A percentile compares a stretch with the other conserved stretches of the same genome.
Conservation (phyloP, 1,140 invertebrate species). For the Thaumetopoea pityocampa region DNA sequence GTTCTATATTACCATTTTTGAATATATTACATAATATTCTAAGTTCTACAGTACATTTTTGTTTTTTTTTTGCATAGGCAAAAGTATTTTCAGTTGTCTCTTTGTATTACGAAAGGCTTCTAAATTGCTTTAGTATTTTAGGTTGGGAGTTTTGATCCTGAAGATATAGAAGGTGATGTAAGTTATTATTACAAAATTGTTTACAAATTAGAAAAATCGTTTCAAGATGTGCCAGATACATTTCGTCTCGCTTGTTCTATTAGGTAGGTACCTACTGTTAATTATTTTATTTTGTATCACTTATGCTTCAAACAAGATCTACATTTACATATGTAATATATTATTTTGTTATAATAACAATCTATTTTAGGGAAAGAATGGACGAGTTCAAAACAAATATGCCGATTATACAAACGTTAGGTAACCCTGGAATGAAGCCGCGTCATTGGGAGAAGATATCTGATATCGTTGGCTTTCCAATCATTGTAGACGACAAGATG, state of each 20-base stretch:
- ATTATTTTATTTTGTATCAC: no score
- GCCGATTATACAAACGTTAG: conserved; percentile 93
- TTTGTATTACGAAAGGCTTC: no score
- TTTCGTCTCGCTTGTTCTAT: conserved; percentile 80
- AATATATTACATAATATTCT: no score
- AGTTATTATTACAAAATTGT: conserved; percentile 87
- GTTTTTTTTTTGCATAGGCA: no score
- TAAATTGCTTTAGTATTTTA: no score
- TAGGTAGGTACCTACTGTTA: no score
- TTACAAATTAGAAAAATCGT: conserved; percentile 92
- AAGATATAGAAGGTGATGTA: conserved; percentile 91
- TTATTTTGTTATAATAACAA: not conserved
- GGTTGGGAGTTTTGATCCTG: conserved; percentile 91
- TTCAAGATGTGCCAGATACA: conserved; percentile 83
- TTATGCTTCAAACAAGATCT: no score
- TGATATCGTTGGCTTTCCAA: conserved; percentile 95
- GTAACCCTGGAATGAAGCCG: conserved; percentile 94
- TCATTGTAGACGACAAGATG: conserved; percentile 89
- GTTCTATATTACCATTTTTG: no score
- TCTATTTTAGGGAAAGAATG: conserved; percentile 79
- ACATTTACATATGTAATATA: no score
- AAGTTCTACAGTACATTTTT: no score
- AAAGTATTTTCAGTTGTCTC: no score
- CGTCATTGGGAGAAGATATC: conserved; percentile 98
- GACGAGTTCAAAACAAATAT: conserved; percentile 94